Conservation (phyloP, 1,140 invertebrate genomes). For the Pseudomyrmex sp. region DNA sequence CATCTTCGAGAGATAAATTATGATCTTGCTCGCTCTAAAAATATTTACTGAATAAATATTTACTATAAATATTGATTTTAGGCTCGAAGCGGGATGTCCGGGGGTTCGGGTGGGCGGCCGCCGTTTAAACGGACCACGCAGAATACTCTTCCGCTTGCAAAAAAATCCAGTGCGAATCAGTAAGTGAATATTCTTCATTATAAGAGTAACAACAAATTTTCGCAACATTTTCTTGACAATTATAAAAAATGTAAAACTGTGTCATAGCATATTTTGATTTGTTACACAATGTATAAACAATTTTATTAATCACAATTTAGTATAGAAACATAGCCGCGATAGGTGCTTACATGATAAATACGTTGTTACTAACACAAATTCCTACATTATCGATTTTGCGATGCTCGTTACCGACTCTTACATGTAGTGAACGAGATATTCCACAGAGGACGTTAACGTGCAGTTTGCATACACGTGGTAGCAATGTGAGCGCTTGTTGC, state of each 20-base stretch:
- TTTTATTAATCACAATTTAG: not conserved
- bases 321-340: not conserved
- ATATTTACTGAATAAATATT: not conserved
- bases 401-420: not conserved
- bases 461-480: not conserved
- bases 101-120: constrained; percentile 67
- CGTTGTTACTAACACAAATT: not conserved
- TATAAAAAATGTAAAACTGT: too few relatives aligned
- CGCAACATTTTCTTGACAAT: not conserved
- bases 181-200: constrained; percentile 49
- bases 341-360: not conserved
- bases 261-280: too few relatives aligned
- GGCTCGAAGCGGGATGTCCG: constrained; percentile 73
- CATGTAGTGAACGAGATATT: not conserved
- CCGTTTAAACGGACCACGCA: constrained; percentile 68
- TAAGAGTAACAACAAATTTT: not conserved
- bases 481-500: constrained; percentile 26
- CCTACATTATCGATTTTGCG: not conserved
- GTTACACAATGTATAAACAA: too few relatives aligned
- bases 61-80: constrained; percentile 30
- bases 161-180: constrained; percentile 57
- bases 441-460: constrained; percentile 27
- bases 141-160: constrained; percentile 39
- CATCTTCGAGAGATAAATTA: not conserved
- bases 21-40: too few relatives aligned